Evolutionary conservation across 2,888 invertebrate genomes (phyloP).

Genomic region (Ectemnius cavifrons): DNA sequence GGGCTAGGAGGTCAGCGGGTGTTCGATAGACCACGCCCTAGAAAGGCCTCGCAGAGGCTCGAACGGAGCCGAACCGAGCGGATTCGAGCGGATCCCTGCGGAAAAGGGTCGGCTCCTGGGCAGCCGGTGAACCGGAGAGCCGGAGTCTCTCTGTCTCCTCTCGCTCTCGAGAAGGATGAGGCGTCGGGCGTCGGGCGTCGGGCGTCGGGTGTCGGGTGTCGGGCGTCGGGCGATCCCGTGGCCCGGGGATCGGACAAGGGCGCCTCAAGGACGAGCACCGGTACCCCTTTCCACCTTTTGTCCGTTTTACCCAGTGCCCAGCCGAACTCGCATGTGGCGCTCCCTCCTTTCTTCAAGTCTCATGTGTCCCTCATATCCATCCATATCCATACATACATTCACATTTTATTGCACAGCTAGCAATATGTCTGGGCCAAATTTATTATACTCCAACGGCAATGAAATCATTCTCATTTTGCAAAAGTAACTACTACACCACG

Average conservation of each 20-base stretch:
- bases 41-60: slow-evolving; percentile 20
- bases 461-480: no score
- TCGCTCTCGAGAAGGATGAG: slow-evolving; percentile 3
- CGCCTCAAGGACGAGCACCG: slow-evolving; percentile 63
- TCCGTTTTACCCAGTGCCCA: slow-evolving; percentile 57
- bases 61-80: not conserved
- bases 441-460: no score
- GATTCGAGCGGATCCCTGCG: slow-evolving; percentile 1
- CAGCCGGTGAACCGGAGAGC: not conserved
- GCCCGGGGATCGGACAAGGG: slow-evolving; percentile 57
- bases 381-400: no score
- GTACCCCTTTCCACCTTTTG: slow-evolving; percentile 27
- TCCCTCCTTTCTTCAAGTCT: not conserved
- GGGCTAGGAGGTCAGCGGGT: slow-evolving; percentile 67
- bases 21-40: slow-evolving; percentile 73
- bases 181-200: no score
- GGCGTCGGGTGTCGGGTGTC: no score
- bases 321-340: slow-evolving; percentile 20
- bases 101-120: not conserved
- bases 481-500: no score
- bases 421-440: no score
- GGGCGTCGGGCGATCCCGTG: not conserved
- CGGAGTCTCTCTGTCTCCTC: slow-evolving; percentile 1
- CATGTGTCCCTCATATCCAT: no score
- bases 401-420: no score